Evolutionary conservation across 2,797 vertebrate species (phyloP).

Genomic region (Saguinus oedipus): DNA sequence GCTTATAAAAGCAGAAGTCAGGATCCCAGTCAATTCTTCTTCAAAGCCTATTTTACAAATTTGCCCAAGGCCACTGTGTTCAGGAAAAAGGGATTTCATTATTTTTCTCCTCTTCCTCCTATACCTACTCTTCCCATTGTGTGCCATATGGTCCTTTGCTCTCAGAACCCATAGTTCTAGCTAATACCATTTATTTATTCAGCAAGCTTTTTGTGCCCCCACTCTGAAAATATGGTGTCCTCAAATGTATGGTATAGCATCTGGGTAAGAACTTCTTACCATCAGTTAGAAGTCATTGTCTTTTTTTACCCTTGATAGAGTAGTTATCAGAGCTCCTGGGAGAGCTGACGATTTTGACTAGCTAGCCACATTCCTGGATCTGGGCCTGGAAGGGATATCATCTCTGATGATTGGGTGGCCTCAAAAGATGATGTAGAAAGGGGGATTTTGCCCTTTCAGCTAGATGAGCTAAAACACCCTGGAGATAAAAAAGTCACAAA

Average conservation of each 20-base stretch:
- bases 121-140: background rate
- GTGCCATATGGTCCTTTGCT: slow-evolving; percentile 1
- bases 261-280: background rate
- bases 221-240: background rate
- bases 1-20: background rate
- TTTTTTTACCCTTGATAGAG: background rate
- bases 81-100: background rate
- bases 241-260: background rate
- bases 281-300: background rate
- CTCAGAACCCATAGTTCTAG: slow-evolving; percentile 13
- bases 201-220: background rate
- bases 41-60: slow-evolving; percentile 19
- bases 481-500: background rate
- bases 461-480: background rate
- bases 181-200: slow-evolving; percentile 18
- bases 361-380: background rate
- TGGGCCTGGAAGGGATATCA: background rate
- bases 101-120: background rate
- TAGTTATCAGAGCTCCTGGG: background rate
- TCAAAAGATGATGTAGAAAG: background rate
- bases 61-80: slow-evolving; percentile 13
- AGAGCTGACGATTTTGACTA: background rate
- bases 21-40: background rate
- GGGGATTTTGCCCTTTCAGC: background rate
- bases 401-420: background rate